Percentiles rank a stretch among this genome's conserved stretches.
Evolutionary conservation across 2,888 invertebrate species (phyloP).

Genomic region (Stenotaenia linearis): DNA sequence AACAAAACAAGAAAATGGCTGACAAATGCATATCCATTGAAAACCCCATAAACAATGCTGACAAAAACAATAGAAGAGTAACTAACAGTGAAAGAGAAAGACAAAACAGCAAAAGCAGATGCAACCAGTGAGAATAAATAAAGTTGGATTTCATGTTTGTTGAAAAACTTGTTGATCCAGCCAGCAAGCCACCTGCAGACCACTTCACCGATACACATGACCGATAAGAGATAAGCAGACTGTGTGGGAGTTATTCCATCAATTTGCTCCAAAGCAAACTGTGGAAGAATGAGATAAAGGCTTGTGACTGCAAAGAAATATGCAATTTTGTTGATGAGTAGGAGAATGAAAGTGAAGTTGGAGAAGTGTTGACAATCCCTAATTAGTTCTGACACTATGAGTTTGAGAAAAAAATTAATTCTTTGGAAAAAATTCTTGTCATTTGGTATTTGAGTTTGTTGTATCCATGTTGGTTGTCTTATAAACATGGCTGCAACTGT

Average conservation of each 20-base stretch:
- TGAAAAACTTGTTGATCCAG: neutral
- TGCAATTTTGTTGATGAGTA: neutral
- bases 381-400: neutral
- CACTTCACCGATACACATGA: neutral
- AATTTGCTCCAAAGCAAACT: neutral
- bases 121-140: no score
- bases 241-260: neutral
- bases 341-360: neutral
- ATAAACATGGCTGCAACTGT: neutral
- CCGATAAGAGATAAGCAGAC: neutral
- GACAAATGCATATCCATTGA: neutral
- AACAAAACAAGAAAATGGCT: neutral
- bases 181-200: neutral
- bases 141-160: neutral
- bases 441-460: neutral
- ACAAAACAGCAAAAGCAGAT: neutral
- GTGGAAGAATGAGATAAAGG: neutral
- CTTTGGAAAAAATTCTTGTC: neutral
- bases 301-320: neutral
- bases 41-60: neutral
- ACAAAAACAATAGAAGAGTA: neutral
- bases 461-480: neutral
- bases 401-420: neutral
- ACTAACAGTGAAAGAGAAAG: neutral
- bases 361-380: neutral